Conservation (phyloP, 2,797 vertebrate species). For the Tenualosa thibaudeaui region DNA sequence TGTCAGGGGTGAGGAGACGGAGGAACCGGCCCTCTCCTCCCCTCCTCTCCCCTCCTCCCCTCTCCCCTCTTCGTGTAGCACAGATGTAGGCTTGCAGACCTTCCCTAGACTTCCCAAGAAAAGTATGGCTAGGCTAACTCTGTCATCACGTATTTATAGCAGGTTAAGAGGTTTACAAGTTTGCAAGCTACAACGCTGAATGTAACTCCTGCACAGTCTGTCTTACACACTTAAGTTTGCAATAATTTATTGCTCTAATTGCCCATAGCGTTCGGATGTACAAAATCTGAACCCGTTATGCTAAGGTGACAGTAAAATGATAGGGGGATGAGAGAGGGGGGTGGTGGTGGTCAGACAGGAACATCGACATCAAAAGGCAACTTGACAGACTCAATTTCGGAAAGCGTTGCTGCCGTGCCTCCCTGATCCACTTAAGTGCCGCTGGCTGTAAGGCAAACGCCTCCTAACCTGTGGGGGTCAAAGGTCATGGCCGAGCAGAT, state of each 20-base stretch:
- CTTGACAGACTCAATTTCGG: neutral
- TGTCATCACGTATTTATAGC: neutral
- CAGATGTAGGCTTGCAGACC: neutral
- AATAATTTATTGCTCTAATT: neutral
- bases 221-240: neutral
- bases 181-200: neutral
- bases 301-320: neutral
- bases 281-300: neutral
- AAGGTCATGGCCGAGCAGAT: conserved; percentile 53
- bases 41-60: too few species aligned
- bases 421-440: neutral
- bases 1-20: neutral
- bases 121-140: neutral
- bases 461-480: conserved; percentile 6
- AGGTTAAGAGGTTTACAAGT: neutral
- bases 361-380: neutral
- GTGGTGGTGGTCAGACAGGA: neutral
- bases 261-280: neutral
- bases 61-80: neutral
- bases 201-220: neutral
- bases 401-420: neutral
- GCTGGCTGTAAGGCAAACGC: neutral
- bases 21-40: neutral
- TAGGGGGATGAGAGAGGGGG: neutral
- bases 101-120: neutral